A percentile compares a stretch with the other conserved stretches of the same genome.
Conservation (phyloP, 2,888 invertebrate genomes). For the Euphydryas editha region DNA sequence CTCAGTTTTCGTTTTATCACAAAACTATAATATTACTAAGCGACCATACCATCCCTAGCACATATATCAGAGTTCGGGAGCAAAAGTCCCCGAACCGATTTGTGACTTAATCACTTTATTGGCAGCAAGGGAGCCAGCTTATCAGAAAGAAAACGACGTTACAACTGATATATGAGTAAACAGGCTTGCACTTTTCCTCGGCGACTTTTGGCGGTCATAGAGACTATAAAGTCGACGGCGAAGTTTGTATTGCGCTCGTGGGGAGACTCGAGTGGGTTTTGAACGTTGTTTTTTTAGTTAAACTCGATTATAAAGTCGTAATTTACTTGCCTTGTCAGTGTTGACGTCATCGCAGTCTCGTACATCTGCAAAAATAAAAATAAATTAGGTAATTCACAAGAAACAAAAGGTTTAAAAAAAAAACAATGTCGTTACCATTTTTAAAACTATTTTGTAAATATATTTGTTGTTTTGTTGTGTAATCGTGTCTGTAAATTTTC, state of each 20-base stretch:
- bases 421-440: no score
- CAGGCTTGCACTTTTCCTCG: constrained; percentile 80
- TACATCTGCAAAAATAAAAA: constrained; percentile 69
- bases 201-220: constrained; percentile 78
- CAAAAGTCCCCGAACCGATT: constrained; percentile 68
- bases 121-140: constrained; percentile 78
- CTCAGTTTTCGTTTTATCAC: not conserved
- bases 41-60: constrained; percentile 30
- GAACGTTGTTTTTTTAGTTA: constrained; percentile 58
- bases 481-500: no score
- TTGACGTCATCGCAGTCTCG: constrained; percentile 67
- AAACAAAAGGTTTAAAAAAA: no score
- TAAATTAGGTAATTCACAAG: not conserved
- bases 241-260: constrained; percentile 73
- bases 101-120: constrained; percentile 84
- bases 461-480: no score
- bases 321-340: constrained; percentile 69
- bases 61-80: constrained; percentile 45
- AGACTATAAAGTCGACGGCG: constrained; percentile 73
- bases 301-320: constrained; percentile 47
- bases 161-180: constrained; percentile 79
- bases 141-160: constrained; percentile 78
- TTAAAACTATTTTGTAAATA: no score
- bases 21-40: constrained; percentile 32
- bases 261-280: constrained; percentile 58